These are phyloP conservation scores for Gobionotothen gibberifrons DNA, from an alignment of 2,797 vertebrate species.

Conservation along the genomic window DNA sequence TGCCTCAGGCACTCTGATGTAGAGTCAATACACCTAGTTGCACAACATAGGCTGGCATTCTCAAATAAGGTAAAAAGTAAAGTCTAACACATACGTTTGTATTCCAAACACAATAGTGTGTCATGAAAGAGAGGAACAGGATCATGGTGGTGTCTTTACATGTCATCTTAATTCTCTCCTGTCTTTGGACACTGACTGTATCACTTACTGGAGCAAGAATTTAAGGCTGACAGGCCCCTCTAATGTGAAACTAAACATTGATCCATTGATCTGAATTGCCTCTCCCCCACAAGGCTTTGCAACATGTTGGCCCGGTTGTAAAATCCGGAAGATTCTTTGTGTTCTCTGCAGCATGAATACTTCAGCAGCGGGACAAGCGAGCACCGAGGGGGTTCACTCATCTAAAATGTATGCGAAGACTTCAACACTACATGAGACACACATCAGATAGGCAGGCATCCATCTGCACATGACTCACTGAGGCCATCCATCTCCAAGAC, in stretches of 20 bases:
- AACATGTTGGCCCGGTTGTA: slow-evolving; percentile 16
- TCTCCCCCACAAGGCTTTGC: slow-evolving; percentile 3
- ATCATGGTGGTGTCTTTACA: neutral
- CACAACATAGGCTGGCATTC: neutral
- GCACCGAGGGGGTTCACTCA: slow-evolving; percentile 36
- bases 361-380: slow-evolving; percentile 43
- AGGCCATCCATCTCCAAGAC: slow-evolving; percentile 33
- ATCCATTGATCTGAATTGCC: slow-evolving; percentile 39
- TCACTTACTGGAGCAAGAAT: slow-evolving; percentile 29
- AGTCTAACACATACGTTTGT: neutral
- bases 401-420: slow-evolving; percentile 76
- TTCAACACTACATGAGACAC: slow-evolving; percentile 71
- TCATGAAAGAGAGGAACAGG: neutral
- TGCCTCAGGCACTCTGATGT: slow-evolving; percentile 1
- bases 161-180: slow-evolving; percentile 4
- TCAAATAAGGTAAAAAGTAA: neutral
- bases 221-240: slow-evolving; percentile 17
- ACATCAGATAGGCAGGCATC: slow-evolving; percentile 68
- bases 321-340: slow-evolving; percentile 22
- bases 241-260: slow-evolving; percentile 25
- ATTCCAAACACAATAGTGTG: neutral
- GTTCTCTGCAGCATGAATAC: slow-evolving; percentile 52
- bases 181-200: neutral
- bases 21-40: neutral
- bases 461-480: slow-evolving; percentile 60